These are phyloP conservation scores for Cyprinodon variegatus DNA, from an alignment of 2,113 vertebrate genomes.

Conservation along the genomic window DNA sequence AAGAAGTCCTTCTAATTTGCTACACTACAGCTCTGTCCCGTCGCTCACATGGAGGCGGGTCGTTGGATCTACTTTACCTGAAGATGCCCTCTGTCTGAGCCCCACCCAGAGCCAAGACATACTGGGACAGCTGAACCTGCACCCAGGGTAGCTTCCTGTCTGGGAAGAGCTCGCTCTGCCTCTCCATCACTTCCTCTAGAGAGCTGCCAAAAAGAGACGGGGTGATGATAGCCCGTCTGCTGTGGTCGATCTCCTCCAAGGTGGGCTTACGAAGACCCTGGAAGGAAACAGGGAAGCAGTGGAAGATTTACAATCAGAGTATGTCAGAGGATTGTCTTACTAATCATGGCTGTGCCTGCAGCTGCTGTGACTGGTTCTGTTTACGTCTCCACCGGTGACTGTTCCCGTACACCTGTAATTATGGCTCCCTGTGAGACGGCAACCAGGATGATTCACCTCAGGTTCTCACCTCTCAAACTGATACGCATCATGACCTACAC, in stretches of 20 bases:
- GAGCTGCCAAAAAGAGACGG: conserved; percentile 90
- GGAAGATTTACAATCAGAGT: conserved; percentile 47
- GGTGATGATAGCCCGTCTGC: conserved; percentile 85
- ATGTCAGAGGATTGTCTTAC: conserved; percentile 14
- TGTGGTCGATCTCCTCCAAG: conserved; percentile 87
- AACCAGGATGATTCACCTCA: conserved; percentile 41
- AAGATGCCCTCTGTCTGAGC: conserved; percentile 91
- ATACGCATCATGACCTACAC: neutral
- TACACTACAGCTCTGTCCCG: conserved; percentile 6
- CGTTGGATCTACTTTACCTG: conserved; percentile 78
- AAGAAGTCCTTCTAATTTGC: conserved; percentile 33
- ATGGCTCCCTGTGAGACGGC: conserved; percentile 30
- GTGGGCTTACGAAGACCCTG: conserved; percentile 90
- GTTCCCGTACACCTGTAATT: conserved; percentile 56
- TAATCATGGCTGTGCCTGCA: conserved; percentile 43
- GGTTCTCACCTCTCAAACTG: conserved; percentile 17
- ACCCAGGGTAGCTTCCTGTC: conserved; percentile 89
- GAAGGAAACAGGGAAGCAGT: conserved; percentile 14
- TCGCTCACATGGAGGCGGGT: conserved; percentile 30
- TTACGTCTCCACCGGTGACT: conserved; percentile 53
- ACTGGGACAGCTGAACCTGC: conserved; percentile 90
- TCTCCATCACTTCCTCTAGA: conserved; percentile 89
- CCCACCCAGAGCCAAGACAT: conserved; percentile 87
- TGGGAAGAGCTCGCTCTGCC: conserved; percentile 86
- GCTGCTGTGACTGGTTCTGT: conserved; percentile 52